Conservation (phyloP, 2,888 invertebrate species). For the Argyresthia goedartella region DNA sequence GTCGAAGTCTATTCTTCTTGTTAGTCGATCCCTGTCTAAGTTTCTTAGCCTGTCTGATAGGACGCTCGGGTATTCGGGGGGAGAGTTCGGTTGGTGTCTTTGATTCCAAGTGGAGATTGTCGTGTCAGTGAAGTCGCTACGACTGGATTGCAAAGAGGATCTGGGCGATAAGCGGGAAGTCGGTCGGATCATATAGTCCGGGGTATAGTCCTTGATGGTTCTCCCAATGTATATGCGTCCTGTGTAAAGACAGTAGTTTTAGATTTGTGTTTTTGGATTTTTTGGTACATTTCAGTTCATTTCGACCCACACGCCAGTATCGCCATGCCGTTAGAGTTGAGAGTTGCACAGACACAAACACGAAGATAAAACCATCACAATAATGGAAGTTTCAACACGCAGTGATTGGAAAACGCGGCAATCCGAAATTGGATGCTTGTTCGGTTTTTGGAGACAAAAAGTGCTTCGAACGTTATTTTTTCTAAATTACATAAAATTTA, state of each 20-base stretch:
- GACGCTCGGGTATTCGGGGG: conserved; percentile 54
- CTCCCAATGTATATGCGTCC: conserved; percentile 54
- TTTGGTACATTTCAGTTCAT: conserved; percentile 66
- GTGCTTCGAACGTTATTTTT: background rate
- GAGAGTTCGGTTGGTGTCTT: conserved; percentile 31
- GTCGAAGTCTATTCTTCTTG: conserved; percentile 54
- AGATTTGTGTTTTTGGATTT: conserved; percentile 18
- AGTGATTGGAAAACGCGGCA: background rate
- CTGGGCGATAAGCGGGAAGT: conserved; percentile 48
- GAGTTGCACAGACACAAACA: conserved; percentile 19
- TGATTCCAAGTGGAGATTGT: conserved; percentile 64
- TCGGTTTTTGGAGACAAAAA: conserved; percentile 13
- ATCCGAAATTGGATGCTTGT: background rate
- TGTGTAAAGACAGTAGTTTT: conserved; percentile 26
- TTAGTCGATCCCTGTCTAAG: conserved; percentile 43
- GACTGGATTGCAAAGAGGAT: conserved; percentile 56
- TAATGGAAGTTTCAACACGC: conserved; percentile 7
- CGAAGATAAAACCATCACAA: conserved; percentile 10
- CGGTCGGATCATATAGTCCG: conserved; percentile 39
- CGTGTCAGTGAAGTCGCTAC: conserved; percentile 66
- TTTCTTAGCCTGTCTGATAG: conserved; percentile 51
- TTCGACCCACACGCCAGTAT: conserved; percentile 31
- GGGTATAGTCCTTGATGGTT: conserved; percentile 61
- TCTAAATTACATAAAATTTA: background rate
- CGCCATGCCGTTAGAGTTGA: conserved; percentile 39